Evolutionary conservation across 2,797 vertebrate genomes (phyloP).

Genomic region (Clarias fuscus): DNA sequence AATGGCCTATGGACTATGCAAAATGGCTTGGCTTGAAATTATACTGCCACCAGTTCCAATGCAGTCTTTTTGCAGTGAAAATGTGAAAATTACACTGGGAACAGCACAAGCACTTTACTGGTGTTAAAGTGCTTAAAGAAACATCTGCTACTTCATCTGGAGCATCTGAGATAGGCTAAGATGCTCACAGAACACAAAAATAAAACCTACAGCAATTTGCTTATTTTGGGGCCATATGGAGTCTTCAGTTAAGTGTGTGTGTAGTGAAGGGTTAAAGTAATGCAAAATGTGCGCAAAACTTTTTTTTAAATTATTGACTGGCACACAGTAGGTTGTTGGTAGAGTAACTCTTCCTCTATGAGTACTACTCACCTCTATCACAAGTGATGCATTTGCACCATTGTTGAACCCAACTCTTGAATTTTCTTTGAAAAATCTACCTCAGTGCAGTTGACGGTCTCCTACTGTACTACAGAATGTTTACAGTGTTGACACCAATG

Average conservation of each 20-base stretch:
- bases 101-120: neutral
- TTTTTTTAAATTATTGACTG: too few relatives aligned
- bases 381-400: too few relatives aligned
- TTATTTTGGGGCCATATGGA: neutral
- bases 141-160: slow-evolving; percentile 22
- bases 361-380: too few relatives aligned
- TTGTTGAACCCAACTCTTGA: too few relatives aligned
- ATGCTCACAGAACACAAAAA: neutral
- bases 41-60: neutral
- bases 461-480: too few relatives aligned
- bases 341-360: too few relatives aligned
- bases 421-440: too few relatives aligned
- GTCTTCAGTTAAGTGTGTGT: slow-evolving; percentile 7
- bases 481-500: too few relatives aligned
- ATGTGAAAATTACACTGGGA: neutral
- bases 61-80: neutral
- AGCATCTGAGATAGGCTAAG: neutral
- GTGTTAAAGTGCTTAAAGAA: neutral
- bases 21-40: neutral
- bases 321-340: too few relatives aligned
- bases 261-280: neutral
- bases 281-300: too few relatives aligned
- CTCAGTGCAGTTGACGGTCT: too few relatives aligned
- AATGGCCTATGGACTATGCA: neutral
- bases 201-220: neutral